phyloP scores from a whole-genome alignment of 2,113 vertebrate genomes.

The Cinclus cinclus region DNA sequence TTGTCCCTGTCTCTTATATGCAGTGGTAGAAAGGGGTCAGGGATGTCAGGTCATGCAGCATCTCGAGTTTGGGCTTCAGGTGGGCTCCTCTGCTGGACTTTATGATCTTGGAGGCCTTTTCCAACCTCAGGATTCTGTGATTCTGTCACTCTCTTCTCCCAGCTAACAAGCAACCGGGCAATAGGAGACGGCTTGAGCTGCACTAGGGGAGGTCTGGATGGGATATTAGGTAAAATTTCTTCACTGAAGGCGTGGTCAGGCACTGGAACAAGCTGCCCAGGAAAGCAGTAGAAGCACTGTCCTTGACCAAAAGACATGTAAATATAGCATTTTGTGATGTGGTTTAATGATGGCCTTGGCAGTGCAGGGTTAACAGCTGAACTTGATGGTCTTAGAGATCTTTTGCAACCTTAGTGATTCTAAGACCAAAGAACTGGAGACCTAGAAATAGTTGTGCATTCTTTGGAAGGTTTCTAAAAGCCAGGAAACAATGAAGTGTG shows the following conservation, averaged over 20 bases:
- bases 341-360: neutral
- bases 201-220: neutral
- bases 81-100: neutral
- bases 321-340: neutral
- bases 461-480: neutral
- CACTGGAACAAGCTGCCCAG: neutral
- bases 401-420: neutral
- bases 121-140: neutral
- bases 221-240: neutral
- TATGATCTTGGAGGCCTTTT: neutral
- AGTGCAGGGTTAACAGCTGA: neutral
- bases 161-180: neutral
- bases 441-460: neutral
- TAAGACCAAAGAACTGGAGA: neutral
- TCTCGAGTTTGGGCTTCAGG: neutral
- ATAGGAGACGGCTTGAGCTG: neutral
- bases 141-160: neutral
- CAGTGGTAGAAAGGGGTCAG: too few species aligned
- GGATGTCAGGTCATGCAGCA: neutral
- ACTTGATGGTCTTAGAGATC: neutral
- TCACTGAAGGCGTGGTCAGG: neutral
- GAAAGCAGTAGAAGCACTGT: neutral
- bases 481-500: neutral
- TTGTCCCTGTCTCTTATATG: neutral
- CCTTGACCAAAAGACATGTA: neutral